Conservation (phyloP, 2,113 vertebrate genomes). For the Rhabdomys dilectus region DNA sequence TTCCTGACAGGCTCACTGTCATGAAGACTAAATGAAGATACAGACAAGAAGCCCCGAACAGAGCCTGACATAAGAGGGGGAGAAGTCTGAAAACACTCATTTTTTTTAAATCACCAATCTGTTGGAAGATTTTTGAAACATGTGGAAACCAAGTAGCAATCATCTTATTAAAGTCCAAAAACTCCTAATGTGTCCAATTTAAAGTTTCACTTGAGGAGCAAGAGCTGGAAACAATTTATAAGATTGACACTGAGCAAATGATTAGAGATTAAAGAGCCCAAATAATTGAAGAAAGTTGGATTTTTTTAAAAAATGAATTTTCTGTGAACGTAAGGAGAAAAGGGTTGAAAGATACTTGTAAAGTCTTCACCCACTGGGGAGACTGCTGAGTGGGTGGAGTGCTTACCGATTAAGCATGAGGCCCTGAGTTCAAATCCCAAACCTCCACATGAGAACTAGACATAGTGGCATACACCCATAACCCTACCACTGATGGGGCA, state of each 20-base stretch:
- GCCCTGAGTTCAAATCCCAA: not conserved
- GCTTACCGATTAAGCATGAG: not conserved
- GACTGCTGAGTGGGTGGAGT: not conserved
- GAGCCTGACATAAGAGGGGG: not conserved
- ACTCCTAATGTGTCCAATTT: constrained; percentile 51
- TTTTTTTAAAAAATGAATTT: not conserved
- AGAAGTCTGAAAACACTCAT: constrained; percentile 10
- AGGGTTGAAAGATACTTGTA: not conserved
- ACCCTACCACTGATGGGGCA: not conserved
- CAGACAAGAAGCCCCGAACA: constrained; percentile 8
- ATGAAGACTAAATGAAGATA: constrained; percentile 38
- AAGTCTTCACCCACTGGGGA: not conserved
- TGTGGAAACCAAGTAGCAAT: constrained; percentile 42
- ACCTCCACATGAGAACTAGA: not conserved
- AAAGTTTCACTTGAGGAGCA: constrained; percentile 65
- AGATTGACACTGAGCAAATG: constrained; percentile 48
- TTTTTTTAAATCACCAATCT: constrained; percentile 34
- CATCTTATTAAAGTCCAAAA: constrained; percentile 16
- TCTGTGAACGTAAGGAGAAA: constrained; percentile 32
- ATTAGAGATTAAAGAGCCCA: constrained; percentile 51
- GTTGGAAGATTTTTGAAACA: constrained; percentile 6
- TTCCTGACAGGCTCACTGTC: not conserved
- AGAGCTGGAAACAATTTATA: constrained; percentile 53
- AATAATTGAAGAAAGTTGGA: not conserved
- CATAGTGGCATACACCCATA: no score